Evolutionary conservation across 1,140 invertebrate genomes (phyloP).

Genomic region (Drosophila tristis): DNA sequence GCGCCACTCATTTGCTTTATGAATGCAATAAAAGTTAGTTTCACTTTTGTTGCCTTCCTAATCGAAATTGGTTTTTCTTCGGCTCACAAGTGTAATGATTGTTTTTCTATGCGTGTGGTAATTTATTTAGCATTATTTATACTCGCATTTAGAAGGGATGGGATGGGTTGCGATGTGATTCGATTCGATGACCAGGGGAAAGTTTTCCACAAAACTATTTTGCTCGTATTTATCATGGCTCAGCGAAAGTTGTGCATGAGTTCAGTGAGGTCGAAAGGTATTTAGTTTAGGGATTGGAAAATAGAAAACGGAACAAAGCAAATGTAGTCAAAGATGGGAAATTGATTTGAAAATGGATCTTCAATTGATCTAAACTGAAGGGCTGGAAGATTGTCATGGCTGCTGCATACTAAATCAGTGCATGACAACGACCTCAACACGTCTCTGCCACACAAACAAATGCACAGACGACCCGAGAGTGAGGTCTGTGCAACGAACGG

Average conservation of each 20-base stretch:
- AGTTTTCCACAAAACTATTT: slow-evolving; percentile 5
- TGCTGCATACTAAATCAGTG: slow-evolving; percentile 70
- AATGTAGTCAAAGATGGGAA: not conserved
- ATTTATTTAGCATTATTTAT: slow-evolving; percentile 76
- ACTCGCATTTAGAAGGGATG: slow-evolving; percentile 11
- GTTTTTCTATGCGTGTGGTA: slow-evolving; percentile 66
- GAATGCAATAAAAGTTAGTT: slow-evolving; percentile 75
- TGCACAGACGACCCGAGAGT: slow-evolving; percentile 8
- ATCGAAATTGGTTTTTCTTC: slow-evolving; percentile 63
- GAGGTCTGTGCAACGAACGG: slow-evolving; percentile 69
- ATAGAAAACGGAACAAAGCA: no score
- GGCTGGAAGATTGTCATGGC: slow-evolving; percentile 29
- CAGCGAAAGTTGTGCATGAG: slow-evolving; percentile 6
- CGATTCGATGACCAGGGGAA: not conserved
- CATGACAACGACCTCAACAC: slow-evolving; percentile 56
- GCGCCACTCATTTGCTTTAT: slow-evolving; percentile 58
- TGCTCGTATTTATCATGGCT: slow-evolving; percentile 1
- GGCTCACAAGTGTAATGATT: slow-evolving; percentile 71
- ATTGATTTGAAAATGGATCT: not conserved
- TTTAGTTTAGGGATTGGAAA: slow-evolving; percentile 7
- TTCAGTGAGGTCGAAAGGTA: not conserved
- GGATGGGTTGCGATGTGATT: not conserved
- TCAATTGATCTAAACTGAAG: not conserved
- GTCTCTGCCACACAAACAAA: slow-evolving; percentile 27
- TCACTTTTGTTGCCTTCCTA: slow-evolving; percentile 59